A percentile compares a stretch with the other conserved stretches of the same genome.
Evolutionary conservation across 2,113 vertebrate species (phyloP).

Genomic region (Otis tarda): DNA sequence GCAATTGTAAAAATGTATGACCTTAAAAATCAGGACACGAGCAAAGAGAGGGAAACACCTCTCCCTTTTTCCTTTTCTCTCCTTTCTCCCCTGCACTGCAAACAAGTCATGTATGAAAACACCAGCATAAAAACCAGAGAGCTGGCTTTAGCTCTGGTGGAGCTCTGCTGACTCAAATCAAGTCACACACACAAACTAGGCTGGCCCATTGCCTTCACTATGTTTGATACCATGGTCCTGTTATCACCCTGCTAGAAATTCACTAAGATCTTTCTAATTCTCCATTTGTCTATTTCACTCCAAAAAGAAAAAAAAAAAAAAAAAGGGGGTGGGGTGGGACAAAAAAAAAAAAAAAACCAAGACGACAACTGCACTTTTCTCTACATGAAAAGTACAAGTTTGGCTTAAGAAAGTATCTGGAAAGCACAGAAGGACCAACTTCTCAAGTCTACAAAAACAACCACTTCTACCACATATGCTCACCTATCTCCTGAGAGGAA

Average conservation of each 20-base stretch:
- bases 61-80: background rate
- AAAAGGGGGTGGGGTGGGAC: fast-evolving
- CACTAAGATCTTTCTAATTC: background rate
- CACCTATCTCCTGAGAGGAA: conserved; percentile 48
- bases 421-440: background rate
- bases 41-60: conserved; percentile 27
- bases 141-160: background rate
- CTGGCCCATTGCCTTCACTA: background rate
- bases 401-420: background rate
- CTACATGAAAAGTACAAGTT: background rate
- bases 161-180: background rate
- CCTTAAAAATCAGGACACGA: conserved; percentile 68
- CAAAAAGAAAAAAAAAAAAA: background rate
- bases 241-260: background rate
- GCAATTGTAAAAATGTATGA: conserved; percentile 34
- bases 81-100: background rate
- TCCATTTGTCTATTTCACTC: background rate
- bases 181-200: background rate
- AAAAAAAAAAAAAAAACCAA: too few relatives aligned
- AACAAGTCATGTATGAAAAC: background rate
- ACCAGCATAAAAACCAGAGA: background rate
- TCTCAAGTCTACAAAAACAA: conserved; percentile 8
- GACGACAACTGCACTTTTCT: background rate
- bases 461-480: background rate
- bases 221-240: background rate